Evolutionary conservation across 1,140 invertebrate species (phyloP), one percentile per base, ranked within the genome.

Genomic region (Lethrus apterus): DNA sequence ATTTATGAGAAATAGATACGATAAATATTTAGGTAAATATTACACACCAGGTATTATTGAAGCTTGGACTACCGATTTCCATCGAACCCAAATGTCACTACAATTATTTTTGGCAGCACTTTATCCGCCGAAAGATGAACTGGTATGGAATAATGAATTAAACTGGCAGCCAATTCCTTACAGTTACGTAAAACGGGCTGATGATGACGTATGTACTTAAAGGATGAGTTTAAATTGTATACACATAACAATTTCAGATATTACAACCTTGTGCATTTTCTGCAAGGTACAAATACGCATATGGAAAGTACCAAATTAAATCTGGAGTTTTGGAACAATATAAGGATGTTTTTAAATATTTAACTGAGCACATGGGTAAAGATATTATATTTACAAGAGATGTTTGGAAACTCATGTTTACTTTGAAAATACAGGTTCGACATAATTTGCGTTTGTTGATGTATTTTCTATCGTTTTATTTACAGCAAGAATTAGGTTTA

Each of bases 1-100:
- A 38, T 80, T 68, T 58, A 54, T 83, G 18, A 67, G 80, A 47
- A 56, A 71, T 48, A 68, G 76, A 48, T 84, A 83, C 55, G 59
- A 67, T 24, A 51, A 66, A 40, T 80, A 79, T 57, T 56, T 83
- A 35, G 73, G 71, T 10, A 60, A 62, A n/a, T 57, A 58, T 18
- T 84, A 82, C 56, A 70, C 60, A 53, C 70, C 73, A 4, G 64
- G 76, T 34, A 8, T 24, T 8, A 18, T 54, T 8, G 35, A 41
- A 8, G 47, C 44, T 7, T 8, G 30, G 31, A 33, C 52, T 8
- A 55, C 53, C 0, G 66, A 73, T 32, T 66, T 71, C 14, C 65
- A 71, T 17, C 69, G 78, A 15, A 77, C 75, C 1, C 72, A 76
- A 56, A 75, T 73, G 73, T 74, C 70, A 2, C 67, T 67, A 0